Evolutionary conservation across 2,797 vertebrate genomes (phyloP), one percentile per base, ranked within the genome.

Genomic region (Platalea minor): DNA sequence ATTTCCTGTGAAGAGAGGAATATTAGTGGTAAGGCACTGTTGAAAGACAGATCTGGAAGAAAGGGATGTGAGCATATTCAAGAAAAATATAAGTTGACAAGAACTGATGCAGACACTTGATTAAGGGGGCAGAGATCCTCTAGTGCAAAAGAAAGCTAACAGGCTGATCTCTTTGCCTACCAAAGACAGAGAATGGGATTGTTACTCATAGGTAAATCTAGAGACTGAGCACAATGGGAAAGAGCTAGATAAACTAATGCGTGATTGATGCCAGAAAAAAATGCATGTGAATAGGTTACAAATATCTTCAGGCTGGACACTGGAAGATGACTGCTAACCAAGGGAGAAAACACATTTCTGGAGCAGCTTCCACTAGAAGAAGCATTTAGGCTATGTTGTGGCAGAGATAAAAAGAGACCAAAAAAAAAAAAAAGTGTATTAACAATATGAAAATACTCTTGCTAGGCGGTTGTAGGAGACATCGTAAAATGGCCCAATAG

Each of bases 11-110:
- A 60, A 53, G 12, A 90, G 11, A 33, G n/a, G 48, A 88, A 50
- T 68, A 35, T 19, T 56, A 53, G 9, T 57, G 14, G 8, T 21
- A 64, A 56, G 8, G 20, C 2, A 2, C 24, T 57, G 31, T 35
- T 64, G 45, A 70, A 93, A 61, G 16, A 41, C 4, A 21, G 25
- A 26, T 60, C 26, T 74, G 60, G 28, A 88, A 80, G 53, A 57
- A 59, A 17, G n/a, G 0, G 0, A 25, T 3, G 15, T 21, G 2
- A 85, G 13, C 25, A 5, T 54, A 50, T 4, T 33, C 20, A 88
- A 75, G 41, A 82, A 77, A 78, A 70, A 35, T 20, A 41, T 16
- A 73, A 60, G 19, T 23, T 45, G 14, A 29, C 8, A 68, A 67
- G 79, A 85, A 53, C 35, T 9, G 18, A 20, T 70, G 26, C 16